A percentile compares a stretch with the other conserved stretches of the same genome.
Evolutionary conservation across 2,888 invertebrate species (phyloP).

Genomic region (Therioaphis trifolii): DNA sequence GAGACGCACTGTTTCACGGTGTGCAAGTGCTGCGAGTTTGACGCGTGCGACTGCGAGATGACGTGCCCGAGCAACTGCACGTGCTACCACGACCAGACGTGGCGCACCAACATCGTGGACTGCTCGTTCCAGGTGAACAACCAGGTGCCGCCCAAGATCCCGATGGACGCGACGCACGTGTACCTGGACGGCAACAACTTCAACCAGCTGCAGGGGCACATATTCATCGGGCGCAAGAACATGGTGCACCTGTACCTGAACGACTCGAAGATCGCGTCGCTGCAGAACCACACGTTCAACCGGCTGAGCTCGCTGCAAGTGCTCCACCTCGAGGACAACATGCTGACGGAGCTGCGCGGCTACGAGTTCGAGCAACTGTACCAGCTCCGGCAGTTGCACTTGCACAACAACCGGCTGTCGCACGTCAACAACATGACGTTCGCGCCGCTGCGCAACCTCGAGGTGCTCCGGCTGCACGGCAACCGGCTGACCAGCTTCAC

Average conservation of each 20-base stretch:
- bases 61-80: conserved; percentile 93
- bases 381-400: conserved; percentile 82
- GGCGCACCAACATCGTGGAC: conserved; percentile 92
- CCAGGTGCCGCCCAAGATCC: conserved; percentile 86
- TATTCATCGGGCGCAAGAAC: conserved; percentile 90
- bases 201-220: conserved; percentile 84
- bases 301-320: conserved; percentile 83
- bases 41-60: conserved; percentile 97
- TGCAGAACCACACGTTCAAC: conserved; percentile 91
- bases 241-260: conserved; percentile 88
- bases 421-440: conserved; percentile 85
- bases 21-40: conserved; percentile 96
- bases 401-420: conserved; percentile 86
- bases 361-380: conserved; percentile 86
- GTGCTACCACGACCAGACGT: conserved; percentile 93
- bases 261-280: conserved; percentile 83
- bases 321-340: conserved; percentile 87
- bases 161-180: conserved; percentile 94
- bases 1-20: conserved; percentile 93
- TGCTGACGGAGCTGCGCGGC: conserved; percentile 81
- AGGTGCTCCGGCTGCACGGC: conserved; percentile 84
- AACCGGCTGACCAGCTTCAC: conserved; percentile 84
- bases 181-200: conserved; percentile 92
- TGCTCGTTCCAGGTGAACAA: conserved; percentile 82
- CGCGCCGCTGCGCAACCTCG: conserved; percentile 79